These are phyloP conservation scores for Cherax quadricarinatus DNA, from an alignment of 1,140 invertebrate species.

Conservation along the genomic window DNA sequence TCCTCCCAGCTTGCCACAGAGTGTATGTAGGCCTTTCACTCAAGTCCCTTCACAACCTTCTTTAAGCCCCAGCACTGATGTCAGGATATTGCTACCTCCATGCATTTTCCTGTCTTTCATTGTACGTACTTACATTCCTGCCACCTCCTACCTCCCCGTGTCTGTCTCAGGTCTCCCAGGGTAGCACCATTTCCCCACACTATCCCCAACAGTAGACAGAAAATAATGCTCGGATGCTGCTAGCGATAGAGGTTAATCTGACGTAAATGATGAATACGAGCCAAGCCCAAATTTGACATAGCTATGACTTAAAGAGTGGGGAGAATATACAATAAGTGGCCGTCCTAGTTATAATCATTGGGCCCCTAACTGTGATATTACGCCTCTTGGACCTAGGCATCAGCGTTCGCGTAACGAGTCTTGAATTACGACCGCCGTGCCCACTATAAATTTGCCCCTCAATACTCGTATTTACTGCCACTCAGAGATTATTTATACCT, in stretches of 20 bases:
- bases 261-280: slow-evolving; percentile 48
- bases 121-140: too few relatives aligned
- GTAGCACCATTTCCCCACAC: neutral
- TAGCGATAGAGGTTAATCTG: slow-evolving; percentile 33
- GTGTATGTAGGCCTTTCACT: too few relatives aligned
- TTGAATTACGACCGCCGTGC: slow-evolving; percentile 27
- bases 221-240: slow-evolving; percentile 44
- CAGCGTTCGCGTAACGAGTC: slow-evolving; percentile 37
- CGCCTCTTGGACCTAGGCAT: slow-evolving; percentile 11
- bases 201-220: neutral
- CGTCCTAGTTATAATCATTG: slow-evolving; percentile 23
- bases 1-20: too few relatives aligned
- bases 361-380: slow-evolving; percentile 45
- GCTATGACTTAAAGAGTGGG: slow-evolving; percentile 58
- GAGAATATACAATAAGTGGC: slow-evolving; percentile 53
- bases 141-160: too few relatives aligned
- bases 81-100: neutral
- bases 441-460: slow-evolving; percentile 26
- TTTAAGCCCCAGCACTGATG: neutral
- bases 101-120: neutral
- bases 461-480: slow-evolving; percentile 52
- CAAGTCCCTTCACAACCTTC: too few relatives aligned
- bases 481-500: slow-evolving; percentile 35
- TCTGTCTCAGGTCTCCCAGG: too few relatives aligned
- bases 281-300: slow-evolving; percentile 46